Base-by-base conservation (phyloP, 2,113 vertebrate genomes). In the Morone chrysops region DNA sequence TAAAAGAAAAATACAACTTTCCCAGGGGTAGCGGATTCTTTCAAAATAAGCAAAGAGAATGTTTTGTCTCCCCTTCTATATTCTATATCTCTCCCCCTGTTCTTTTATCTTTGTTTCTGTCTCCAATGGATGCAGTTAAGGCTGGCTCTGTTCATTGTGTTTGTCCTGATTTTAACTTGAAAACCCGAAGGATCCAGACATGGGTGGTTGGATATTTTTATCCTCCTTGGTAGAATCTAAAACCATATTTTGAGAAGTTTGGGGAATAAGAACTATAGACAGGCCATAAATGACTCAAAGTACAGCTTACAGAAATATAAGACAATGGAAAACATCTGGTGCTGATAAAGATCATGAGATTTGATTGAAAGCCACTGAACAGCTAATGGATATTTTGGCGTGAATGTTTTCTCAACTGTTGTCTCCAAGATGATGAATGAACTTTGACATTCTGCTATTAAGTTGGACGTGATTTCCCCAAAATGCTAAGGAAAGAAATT, bases 111-210 rank as follows among this genome's bases (percentile, higher is more conserved):
- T 79, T 85, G 50, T 77, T 81, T 81, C 45, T 47, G 38, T 76
- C 81, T 84, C 65, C 9, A 53, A 57, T 69, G 1, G 50, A n/a
- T 84, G 60, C 78, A 75, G 87, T 81, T 68, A 84, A 43, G 66
- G 47, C 66, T 70, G 53, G 41, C 63, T 88, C 56, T 80, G 18
- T 79, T 90, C 45, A 13, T 41, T 80, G 59, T 70, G 48, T 83
- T 78, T 89, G 80, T 79, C 73, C 79, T 80, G 57, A 65, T 86
- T 87, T 85, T 63, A 70, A 70, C 54, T 72, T 25, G 48, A 22
- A 85, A 80, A 65, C 80, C 79, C 70, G n/a, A 31, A 61, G 63
- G 81, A 88, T 82, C 47, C 81, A 85, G 16, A 71, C 43, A 68
- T 67, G 50, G 7, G 59, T 75, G 69, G 78, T 43, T 72, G 54